Base-by-base conservation (phyloP, 2,113 vertebrate genomes). In the Dipodomys stephensi region DNA sequence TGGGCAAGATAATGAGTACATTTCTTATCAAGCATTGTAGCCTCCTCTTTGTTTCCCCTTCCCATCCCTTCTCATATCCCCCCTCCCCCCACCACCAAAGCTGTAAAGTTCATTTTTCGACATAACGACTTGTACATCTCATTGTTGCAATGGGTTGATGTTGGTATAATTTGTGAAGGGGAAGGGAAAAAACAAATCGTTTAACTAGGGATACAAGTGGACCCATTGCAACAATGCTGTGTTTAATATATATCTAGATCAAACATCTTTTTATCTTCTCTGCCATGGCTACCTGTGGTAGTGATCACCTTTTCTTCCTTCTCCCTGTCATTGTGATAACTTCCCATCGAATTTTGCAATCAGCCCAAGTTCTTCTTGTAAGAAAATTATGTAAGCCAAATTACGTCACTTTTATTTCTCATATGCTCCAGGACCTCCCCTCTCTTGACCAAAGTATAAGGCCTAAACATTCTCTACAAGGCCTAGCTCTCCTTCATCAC, bases 341-440 rank as follows among this genome's bases (percentile, higher is more conserved):
- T 30, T 67, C 46, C 32, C 80, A 44, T 35, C 62, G 64, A 3
- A 87, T 76, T 19, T 73, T n/a, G 28, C 39, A 64, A 57, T 79
- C 57, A 86, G 2, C 22, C 35, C 28, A 57, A 87, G 69, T 19
- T 79, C 32, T 46, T 69, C 64, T 8, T 30, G 20, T 25, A 64
- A 64, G 23, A 20, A 64, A 85, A 18, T 27, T 53, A 44, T 65
- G 35, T 25, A 91, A 91, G n/a, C 35, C 9, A 85, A 92, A 65
- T 15, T 46, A 72, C 32, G 18, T 57, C 32, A 77, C 49, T 65
- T 13, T 2, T 85, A 39, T 81, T 64, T 32, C n/a, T 80, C 12
- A 13, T 10, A 0, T 2, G 0, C 6, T 12, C 19, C 71, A 64
- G 22, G 22, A 35, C 27, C 65, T 5, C 22, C 4, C 39, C 2